Percentiles rank a stretch among this genome's conserved stretches.
Conservation (phyloP, 2,113 vertebrate species). For the Bos javanicus region DNA sequence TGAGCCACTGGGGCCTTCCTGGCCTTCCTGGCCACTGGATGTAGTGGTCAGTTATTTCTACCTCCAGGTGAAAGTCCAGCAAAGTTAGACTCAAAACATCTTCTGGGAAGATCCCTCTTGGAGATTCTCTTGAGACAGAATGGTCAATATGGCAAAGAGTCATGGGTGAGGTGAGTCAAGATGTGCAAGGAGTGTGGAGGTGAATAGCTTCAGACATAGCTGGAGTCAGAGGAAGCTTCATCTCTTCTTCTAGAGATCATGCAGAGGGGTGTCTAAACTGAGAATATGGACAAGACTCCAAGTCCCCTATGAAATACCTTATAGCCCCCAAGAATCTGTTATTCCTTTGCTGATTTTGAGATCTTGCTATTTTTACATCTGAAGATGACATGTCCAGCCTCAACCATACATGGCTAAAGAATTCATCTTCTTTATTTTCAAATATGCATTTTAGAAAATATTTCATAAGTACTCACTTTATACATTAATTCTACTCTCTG, state of each 20-base stretch:
- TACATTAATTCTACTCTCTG: background rate
- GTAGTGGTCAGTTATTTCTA: background rate
- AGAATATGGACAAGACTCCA: background rate
- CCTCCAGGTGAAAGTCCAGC: background rate
- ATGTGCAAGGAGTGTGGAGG: background rate
- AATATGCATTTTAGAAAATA: background rate
- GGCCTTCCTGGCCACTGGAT: background rate
- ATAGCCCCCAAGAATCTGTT: background rate
- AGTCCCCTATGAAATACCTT: background rate
- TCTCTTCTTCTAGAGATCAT: background rate
- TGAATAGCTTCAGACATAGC: background rate
- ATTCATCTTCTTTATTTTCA: background rate
- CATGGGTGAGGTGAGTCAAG: background rate
- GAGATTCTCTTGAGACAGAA: background rate
- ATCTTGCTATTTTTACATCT: slow-evolving; percentile 14
- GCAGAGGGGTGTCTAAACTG: background rate
- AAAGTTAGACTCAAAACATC: background rate
- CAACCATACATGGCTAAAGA: background rate
- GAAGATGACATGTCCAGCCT: background rate
- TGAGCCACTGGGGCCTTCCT: background rate
- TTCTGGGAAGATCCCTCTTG: background rate
- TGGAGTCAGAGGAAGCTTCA: background rate
- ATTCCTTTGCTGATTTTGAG: background rate
- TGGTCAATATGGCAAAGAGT: background rate
- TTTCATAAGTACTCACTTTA: slow-evolving; percentile 17